Conservation (phyloP, 2,113 vertebrate species). For the Candoia aspera region DNA sequence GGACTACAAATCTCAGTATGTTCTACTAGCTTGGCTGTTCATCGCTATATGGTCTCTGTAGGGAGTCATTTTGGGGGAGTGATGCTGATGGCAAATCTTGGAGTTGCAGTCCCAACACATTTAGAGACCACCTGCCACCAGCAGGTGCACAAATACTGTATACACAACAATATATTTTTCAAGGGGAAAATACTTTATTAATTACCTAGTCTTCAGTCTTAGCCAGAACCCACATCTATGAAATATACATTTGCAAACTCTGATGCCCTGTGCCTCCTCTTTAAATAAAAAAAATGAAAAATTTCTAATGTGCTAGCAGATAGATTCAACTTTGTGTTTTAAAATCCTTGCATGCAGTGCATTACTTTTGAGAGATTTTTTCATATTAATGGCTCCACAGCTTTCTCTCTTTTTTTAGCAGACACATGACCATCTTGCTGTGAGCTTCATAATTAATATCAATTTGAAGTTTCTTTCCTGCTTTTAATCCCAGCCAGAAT, state of each 20-base stretch:
- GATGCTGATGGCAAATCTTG: too few species aligned
- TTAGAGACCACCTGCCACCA: neutral
- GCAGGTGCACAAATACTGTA: neutral
- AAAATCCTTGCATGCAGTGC: neutral
- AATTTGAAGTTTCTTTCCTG: slow-evolving; percentile 31
- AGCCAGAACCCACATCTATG: neutral
- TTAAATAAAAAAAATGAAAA: slow-evolving; percentile 8
- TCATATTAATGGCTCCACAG: slow-evolving; percentile 39
- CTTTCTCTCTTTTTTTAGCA: slow-evolving; percentile 7
- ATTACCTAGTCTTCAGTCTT: neutral
- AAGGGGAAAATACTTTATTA: neutral
- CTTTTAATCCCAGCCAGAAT: slow-evolving; percentile 46
- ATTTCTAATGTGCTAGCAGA: slow-evolving; percentile 14
- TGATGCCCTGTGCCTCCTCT: neutral
- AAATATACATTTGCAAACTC: neutral
- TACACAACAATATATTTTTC: neutral
- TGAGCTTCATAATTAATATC: slow-evolving; percentile 38
- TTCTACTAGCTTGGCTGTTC: neutral
- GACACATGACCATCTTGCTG: neutral
- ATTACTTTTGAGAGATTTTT: slow-evolving; percentile 15
- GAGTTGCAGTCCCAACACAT: neutral
- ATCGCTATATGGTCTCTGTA: neutral
- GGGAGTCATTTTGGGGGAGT: neutral
- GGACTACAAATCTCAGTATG: neutral
- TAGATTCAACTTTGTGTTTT: slow-evolving; percentile 2